phyloP scores from a whole-genome alignment of 2,888 invertebrate genomes.

The Doris montereyensis region DNA sequence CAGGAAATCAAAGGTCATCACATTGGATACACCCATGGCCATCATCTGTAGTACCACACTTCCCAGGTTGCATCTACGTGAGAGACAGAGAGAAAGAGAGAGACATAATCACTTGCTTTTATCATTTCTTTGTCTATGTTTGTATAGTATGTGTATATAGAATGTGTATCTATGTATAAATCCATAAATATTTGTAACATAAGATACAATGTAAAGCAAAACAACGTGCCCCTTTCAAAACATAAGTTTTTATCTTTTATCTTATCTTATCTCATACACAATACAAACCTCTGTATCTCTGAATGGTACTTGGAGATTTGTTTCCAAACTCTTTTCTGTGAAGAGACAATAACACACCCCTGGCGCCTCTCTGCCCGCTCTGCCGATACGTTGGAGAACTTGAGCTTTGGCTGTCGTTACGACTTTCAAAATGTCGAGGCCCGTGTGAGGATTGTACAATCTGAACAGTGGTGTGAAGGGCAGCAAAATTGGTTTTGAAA shows the following conservation, averaged over 20 bases:
- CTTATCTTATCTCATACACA: background rate
- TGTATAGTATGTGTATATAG: too few species aligned
- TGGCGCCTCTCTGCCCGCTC: constrained; percentile 88
- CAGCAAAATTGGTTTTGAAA: too few species aligned
- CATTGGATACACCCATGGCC: constrained; percentile 85
- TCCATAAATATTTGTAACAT: too few species aligned
- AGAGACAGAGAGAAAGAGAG: too few species aligned
- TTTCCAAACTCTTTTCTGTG: constrained; percentile 84
- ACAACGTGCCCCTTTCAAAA: background rate
- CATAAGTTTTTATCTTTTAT: background rate
- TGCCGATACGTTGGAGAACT: constrained; percentile 92
- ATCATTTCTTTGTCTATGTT: too few species aligned
- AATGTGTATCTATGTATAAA: too few species aligned
- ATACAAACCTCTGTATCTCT: constrained; percentile 81
- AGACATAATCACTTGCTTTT: too few species aligned
- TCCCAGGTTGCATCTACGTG: constrained; percentile 78
- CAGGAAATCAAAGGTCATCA: constrained; percentile 89
- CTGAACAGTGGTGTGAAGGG: too few species aligned
- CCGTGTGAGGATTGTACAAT: constrained; percentile 84
- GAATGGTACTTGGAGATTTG: constrained; percentile 82
- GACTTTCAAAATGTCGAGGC: constrained; percentile 87
- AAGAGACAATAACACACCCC: constrained; percentile 91
- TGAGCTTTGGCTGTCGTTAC: constrained; percentile 91
- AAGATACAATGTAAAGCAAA: too few species aligned
- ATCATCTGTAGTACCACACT: constrained; percentile 87